These are phyloP conservation scores for Takifugu flavidus DNA, from an alignment of 2,113 vertebrate species.

Conservation along the genomic window DNA sequence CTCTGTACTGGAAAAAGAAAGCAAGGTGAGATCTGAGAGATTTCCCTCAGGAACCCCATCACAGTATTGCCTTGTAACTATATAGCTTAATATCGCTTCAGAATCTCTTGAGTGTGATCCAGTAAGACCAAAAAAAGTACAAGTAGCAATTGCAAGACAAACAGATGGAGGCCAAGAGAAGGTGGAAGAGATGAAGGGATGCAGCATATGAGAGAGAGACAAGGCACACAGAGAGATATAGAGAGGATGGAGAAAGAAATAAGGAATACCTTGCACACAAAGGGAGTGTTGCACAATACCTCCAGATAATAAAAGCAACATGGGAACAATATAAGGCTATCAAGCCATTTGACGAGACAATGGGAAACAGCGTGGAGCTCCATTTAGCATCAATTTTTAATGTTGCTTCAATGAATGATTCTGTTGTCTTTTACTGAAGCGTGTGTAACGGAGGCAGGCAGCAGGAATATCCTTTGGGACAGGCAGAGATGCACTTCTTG, in stretches of 20 bases:
- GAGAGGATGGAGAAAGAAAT: conserved; percentile 10
- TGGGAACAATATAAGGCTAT: conserved; percentile 78
- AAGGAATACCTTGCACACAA: conserved; percentile 28
- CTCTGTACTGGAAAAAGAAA: conserved; percentile 75
- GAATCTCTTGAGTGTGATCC: conserved; percentile 85
- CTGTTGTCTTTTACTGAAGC: conserved; percentile 67
- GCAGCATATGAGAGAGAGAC: conserved; percentile 6
- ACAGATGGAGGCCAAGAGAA: conserved; percentile 48
- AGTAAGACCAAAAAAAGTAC: conserved; percentile 75
- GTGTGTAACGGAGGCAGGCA: conserved; percentile 52
- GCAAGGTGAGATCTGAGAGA: conserved; percentile 78
- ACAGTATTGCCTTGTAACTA: conserved; percentile 87
- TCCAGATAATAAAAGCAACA: conserved; percentile 78
- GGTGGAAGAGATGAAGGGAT: conserved; percentile 25
- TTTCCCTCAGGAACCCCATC: conserved; percentile 84
- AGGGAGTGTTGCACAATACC: conserved; percentile 72
- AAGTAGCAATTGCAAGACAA: conserved; percentile 56
- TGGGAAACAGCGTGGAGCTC: conserved; percentile 75
- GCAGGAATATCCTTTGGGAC: conserved; percentile 48
- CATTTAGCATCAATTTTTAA: conserved; percentile 80
- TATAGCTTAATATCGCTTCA: conserved; percentile 89
- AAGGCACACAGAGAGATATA: background rate
- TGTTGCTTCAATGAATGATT: conserved; percentile 72
- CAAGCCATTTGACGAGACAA: conserved; percentile 85
- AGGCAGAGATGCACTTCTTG: conserved; percentile 36